Conservation (phyloP, 2,888 invertebrate species). For the Cheilosia grossa region DNA sequence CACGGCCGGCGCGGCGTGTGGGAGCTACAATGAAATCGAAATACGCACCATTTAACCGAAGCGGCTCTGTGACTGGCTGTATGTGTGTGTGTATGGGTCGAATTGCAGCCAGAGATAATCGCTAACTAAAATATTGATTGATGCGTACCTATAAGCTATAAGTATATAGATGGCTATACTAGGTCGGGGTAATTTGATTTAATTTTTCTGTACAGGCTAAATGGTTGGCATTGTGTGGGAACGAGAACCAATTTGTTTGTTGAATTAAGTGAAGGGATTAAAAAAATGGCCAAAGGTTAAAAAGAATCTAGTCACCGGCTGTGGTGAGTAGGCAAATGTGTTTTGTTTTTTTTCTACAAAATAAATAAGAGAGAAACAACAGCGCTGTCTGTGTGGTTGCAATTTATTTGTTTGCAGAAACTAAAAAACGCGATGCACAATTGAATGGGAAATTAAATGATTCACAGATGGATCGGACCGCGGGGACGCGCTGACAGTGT, state of each 20-base stretch:
- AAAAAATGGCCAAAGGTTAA: background rate
- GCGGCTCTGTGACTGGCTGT: background rate
- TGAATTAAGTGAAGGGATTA: constrained; percentile 5
- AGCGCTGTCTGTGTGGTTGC: background rate
- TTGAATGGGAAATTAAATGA: background rate
- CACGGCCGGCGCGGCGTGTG: background rate
- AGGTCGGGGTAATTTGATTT: constrained; percentile 33
- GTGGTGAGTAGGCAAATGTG: background rate
- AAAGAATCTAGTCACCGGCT: background rate
- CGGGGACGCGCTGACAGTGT: no score
- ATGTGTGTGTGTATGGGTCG: no score
- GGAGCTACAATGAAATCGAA: constrained; percentile 24
- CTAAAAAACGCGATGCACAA: background rate
- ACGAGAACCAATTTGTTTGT: constrained; percentile 36
- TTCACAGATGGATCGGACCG: background rate
- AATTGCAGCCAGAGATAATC: background rate
- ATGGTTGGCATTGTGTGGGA: constrained; percentile 11
- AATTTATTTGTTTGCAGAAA: background rate
- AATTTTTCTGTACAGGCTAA: constrained; percentile 11
- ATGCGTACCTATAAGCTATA: constrained; percentile 5
- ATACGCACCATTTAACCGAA: constrained; percentile 18
- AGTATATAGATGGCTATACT: background rate
- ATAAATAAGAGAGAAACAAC: background rate
- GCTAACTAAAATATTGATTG: constrained; percentile 45
- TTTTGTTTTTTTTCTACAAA: background rate